Evolutionary conservation across 2,797 vertebrate species (phyloP).

Genomic region (Onychomys arenicola): DNA sequence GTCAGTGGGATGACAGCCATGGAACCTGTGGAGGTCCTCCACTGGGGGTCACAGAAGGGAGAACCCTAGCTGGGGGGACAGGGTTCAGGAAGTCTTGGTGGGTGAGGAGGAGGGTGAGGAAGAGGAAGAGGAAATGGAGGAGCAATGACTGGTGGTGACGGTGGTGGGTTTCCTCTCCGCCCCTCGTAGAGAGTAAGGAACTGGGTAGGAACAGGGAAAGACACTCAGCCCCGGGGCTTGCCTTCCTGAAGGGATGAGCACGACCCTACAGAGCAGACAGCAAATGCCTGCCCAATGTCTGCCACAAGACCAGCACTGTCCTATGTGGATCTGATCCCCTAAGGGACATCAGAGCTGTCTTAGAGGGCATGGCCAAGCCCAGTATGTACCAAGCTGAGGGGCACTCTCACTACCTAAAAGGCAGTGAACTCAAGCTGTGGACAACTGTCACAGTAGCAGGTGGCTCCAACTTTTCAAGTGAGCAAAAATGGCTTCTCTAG

Average conservation of each 20-base stretch:
- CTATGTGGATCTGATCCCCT: background rate
- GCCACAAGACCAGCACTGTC: background rate
- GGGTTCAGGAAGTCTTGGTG: background rate
- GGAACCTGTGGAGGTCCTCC: background rate
- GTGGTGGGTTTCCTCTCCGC: too few species aligned
- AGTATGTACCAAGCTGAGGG: rapidly evolving
- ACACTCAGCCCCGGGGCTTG: rapidly evolving
- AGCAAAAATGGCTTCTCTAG: background rate
- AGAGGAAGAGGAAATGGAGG: background rate
- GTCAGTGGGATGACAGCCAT: background rate
- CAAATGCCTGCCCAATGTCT: too few species aligned
- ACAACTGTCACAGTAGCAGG: background rate
- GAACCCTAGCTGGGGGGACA: background rate
- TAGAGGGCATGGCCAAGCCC: background rate
- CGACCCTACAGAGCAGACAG: background rate
- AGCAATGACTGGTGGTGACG: too few species aligned
- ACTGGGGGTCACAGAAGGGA: background rate
- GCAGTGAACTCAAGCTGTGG: background rate
- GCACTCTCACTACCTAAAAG: rapidly evolving
- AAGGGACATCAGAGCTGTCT: background rate
- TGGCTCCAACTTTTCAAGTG: background rate
- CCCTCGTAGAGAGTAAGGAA: background rate
- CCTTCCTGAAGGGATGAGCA: background rate
- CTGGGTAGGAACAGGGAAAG: background rate
- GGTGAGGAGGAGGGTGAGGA: background rate